Evolutionary conservation across 2,113 vertebrate genomes (phyloP), one percentile per base, ranked within the genome.

Genomic region (Takifugu flavidus): DNA sequence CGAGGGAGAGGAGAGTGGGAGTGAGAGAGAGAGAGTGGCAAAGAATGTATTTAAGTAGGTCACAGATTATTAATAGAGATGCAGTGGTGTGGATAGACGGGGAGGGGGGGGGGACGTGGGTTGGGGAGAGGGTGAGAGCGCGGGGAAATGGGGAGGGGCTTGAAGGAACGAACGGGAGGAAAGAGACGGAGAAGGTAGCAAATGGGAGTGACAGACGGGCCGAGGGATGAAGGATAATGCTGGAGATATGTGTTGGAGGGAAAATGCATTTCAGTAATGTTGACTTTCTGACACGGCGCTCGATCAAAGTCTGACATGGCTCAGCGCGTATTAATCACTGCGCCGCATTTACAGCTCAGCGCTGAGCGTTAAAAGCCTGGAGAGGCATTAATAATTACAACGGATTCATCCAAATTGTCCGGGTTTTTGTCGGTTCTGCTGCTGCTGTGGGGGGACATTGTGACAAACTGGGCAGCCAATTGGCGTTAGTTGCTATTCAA

Each of bases 61-160:
- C 91, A 92, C 87, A 88, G 88, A 90, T 91, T 92, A 91, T 92
- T 91, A 91, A 90, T 91, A 91, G 91, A 90, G 90, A 90, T 90
- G 84, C 88, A 90, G 82, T 81, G 84, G 85, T 69, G 84, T 88
- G 88, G 89, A 89, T 84, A 81, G 89, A 89, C 86, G 82, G 87
- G 75, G 15, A 55, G 54, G 74, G 72, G 72, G 72, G 77, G 65
- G 58, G 67, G 31, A 73, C 62, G 75, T 49, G 69, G 58, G 73
- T 56, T 78, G 59, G 82, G 70, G 79, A 69, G 51, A 67, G 53
- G 26, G 75, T 56, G 62, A 25, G 60, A 45, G 44, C 44, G 78
- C 67, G 82, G 43, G 39, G 61, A 57, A 39, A 67, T 51, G 67
- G 50, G 46, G 57, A 57, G 14, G 13, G 45, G 26, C 77, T 58